Evolutionary conservation across 1,140 invertebrate species (phyloP), one percentile per base, ranked within the genome.

Genomic region (Drosophila bocki): DNA sequence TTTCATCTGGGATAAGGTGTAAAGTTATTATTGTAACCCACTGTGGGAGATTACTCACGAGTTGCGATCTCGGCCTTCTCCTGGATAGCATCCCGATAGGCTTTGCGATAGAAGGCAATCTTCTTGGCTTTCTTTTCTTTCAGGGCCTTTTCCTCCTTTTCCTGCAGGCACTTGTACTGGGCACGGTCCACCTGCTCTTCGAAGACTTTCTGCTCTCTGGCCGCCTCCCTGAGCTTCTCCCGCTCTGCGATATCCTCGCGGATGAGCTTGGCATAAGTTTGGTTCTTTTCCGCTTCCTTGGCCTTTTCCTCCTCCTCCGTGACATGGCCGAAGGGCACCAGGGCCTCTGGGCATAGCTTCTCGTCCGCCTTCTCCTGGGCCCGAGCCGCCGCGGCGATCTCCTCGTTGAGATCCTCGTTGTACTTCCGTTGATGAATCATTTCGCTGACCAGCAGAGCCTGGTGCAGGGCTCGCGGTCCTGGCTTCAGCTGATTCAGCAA

Each of bases 401-500:
- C 78, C 3, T 32, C n/a, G 15, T 85, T 90, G 0, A 90, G 48
- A 1, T 32, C 42, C 35, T 75, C 53, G 15, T 91, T 17, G 32
- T 59, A 82, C 1, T 53, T 13, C 3, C 71, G 75, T 26, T 86
- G 82, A 12, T 79, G 45, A 9, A 71, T 64, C 48, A 70, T 39
- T 17, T 90, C 86, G 35, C 81, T 82, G 29, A 67, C 7, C 1
- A 72, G 39, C 11, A 90, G 53, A 0, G 86, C 85, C 26, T 47
- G 45, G n/a, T 59, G 82, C 4, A 90, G 35, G 2, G 63, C 44
- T 1, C 67, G 50, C 3, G 71, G 78, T 19, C 85, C 85, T 0
- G 86, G 86, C 35, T 90, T 90, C 39, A 90, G 11, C 3, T 48
- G 44, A 2, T 85, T 19, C 39, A 90, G 3, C 12, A 90, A 44